Evolutionary conservation across 2,888 invertebrate species (phyloP).

Genomic region (Galeopsomyia nigrocyanea): DNA sequence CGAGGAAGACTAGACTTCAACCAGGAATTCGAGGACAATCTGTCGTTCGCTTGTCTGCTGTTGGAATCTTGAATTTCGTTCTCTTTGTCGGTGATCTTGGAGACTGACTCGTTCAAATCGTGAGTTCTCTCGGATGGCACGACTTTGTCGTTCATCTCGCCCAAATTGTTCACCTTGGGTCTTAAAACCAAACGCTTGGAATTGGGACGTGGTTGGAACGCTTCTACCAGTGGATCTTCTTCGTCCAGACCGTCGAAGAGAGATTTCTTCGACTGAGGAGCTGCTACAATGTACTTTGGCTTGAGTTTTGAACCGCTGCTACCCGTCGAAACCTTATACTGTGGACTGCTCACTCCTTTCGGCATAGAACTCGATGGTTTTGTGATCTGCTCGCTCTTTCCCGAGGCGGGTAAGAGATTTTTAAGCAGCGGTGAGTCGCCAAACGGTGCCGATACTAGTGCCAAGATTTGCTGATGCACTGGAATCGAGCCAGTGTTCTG

Average conservation of each 20-base stretch:
- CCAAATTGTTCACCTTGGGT: constrained; percentile 65
- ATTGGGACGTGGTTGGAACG: constrained; percentile 73
- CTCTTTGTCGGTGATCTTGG: constrained; percentile 55
- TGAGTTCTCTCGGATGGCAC: not conserved
- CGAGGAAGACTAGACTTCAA: constrained; percentile 55
- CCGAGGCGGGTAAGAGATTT: constrained; percentile 74
- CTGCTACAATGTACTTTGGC: constrained; percentile 66
- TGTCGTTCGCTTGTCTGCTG: constrained; percentile 47
- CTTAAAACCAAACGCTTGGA: constrained; percentile 83
- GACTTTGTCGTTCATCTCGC: not conserved
- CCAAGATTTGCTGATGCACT: constrained; percentile 81
- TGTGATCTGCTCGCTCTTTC: constrained; percentile 76
- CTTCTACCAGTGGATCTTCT: constrained; percentile 77
- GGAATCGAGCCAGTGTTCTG: constrained; percentile 65
- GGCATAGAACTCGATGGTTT: constrained; percentile 80
- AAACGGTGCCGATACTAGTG: constrained; percentile 85
- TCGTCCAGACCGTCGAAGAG: constrained; percentile 91
- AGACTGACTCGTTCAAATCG: not conserved
- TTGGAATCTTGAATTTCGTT: constrained; percentile 55
- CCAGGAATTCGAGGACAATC: constrained; percentile 54
- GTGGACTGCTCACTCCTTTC: constrained; percentile 74
- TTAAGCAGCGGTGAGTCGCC: constrained; percentile 90
- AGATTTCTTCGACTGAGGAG: constrained; percentile 30
- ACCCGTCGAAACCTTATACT: constrained; percentile 74
- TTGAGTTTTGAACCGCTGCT: constrained; percentile 74